These are phyloP conservation scores for Diadromus collaris DNA, from an alignment of 2,888 invertebrate species.

Conservation along the genomic window DNA sequence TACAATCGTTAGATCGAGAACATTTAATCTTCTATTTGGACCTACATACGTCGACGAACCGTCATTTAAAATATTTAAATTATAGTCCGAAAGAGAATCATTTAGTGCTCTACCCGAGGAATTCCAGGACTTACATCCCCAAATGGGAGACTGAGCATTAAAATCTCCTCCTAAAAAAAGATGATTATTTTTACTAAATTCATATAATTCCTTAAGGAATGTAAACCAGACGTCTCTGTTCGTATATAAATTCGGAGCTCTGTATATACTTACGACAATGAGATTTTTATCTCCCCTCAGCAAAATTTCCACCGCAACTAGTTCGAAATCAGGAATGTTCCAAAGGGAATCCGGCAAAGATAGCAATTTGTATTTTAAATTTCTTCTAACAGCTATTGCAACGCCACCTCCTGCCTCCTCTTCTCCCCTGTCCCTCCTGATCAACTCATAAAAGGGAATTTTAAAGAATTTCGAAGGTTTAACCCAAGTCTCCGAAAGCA, in stretches of 20 bases:
- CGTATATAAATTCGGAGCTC: not conserved
- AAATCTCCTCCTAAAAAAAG: not conserved
- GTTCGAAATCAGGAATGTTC: not conserved
- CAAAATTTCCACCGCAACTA: not conserved
- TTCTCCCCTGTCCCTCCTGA: not conserved
- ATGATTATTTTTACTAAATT: not conserved
- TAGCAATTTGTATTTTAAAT: not conserved
- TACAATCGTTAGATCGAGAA: not conserved
- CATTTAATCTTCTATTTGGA: not conserved
- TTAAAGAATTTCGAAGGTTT: not conserved
- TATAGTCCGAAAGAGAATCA: not conserved
- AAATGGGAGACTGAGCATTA: not conserved
- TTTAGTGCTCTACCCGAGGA: not conserved
- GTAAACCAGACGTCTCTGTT: not conserved
- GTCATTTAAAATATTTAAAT: not conserved
- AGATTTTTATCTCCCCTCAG: not conserved
- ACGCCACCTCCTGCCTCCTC: slow-evolving; percentile 2
- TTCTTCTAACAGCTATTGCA: slow-evolving; percentile 9
- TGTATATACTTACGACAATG: not conserved
- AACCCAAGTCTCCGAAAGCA: slow-evolving; percentile 24
- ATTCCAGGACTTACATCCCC: not conserved
- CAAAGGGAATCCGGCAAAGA: not conserved
- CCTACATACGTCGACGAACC: not conserved
- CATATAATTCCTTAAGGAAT: not conserved
- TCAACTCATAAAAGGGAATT: not conserved